Base-by-base conservation (phyloP, 2,113 vertebrate genomes). In the Sprattus sprattus region DNA sequence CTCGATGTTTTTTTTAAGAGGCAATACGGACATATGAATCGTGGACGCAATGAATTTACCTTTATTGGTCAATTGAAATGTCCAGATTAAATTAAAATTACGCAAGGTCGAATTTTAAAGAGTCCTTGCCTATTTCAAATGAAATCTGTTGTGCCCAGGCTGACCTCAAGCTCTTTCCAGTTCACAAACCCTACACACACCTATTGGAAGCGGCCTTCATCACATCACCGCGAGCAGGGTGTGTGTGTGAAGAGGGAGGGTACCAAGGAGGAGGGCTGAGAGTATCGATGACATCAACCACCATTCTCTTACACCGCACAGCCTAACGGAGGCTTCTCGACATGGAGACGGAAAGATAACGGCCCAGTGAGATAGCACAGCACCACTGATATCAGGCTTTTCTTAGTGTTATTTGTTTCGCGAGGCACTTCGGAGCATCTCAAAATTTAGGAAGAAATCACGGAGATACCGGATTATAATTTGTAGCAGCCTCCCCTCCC, bases 251-350 rank as follows among this genome's bases (percentile, higher is more conserved):
- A 64, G 22, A 75, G 84, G 87, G 46, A 85, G 85, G 81, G 84
- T 78, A 44, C 67, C 81, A 15, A 50, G 82, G 82, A 87, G 71
- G 39, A 84, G 86, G 83, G 75, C 78, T 88, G 9, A n/a, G 84
- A 86, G 81, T 87, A 84, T 84, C 86, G 89, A 90, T 90, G 89
- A 90, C 89, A 90, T 90, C 87, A 90, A 85, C 86, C 85, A 81
- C 75, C 89, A 52, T n/a, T 78, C 80, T 13, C 83, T 54, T 52
- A 44, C 82, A 85, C 54, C 45, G 67, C 15, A 13, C 71, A 82
- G 32, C 71, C 52, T 81, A 83, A 45, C 52, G 22, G 86, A 81
- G 87, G 84, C 46, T 82, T 20, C 54, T 64, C 85, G 81, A 88
- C 52, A 89, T 89, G 87, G 89, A 83, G 85, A 87, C 67, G 81